phyloP scores from a whole-genome alignment of 2,888 invertebrate genomes.

The Choreutis nemorana region DNA sequence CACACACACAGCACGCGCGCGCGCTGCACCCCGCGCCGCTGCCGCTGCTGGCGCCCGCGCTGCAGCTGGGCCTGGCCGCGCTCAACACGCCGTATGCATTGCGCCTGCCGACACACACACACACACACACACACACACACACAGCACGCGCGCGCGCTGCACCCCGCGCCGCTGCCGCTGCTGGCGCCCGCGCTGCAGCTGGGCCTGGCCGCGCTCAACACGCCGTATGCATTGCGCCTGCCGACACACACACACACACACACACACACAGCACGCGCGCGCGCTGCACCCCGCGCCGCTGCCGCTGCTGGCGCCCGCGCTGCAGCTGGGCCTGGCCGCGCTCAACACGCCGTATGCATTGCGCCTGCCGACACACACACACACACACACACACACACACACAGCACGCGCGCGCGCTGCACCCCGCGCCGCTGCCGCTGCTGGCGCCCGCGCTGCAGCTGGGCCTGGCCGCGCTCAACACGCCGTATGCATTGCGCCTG shows the following conservation, averaged over 20 bases:
- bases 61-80: slow-evolving; percentile 92
- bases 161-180: slow-evolving; percentile 89
- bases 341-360: slow-evolving; percentile 90
- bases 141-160: slow-evolving; percentile 95
- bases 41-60: slow-evolving; percentile 89
- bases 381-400: not conserved
- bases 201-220: slow-evolving; percentile 94
- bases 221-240: slow-evolving; percentile 73
- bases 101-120: not conserved
- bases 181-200: slow-evolving; percentile 91
- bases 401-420: slow-evolving; percentile 95
- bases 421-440: slow-evolving; percentile 89
- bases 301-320: slow-evolving; percentile 89
- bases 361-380: not conserved
- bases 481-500: slow-evolving; percentile 70
- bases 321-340: slow-evolving; percentile 92
- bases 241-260: not conserved
- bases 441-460: slow-evolving; percentile 91
- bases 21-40: slow-evolving; percentile 92
- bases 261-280: slow-evolving; percentile 35
- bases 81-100: slow-evolving; percentile 90
- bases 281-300: slow-evolving; percentile 92
- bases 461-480: slow-evolving; percentile 94
- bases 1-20: not conserved
- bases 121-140: not conserved